Conservation (phyloP, 2,113 vertebrate species). For the Peucedramus taeniatus region DNA sequence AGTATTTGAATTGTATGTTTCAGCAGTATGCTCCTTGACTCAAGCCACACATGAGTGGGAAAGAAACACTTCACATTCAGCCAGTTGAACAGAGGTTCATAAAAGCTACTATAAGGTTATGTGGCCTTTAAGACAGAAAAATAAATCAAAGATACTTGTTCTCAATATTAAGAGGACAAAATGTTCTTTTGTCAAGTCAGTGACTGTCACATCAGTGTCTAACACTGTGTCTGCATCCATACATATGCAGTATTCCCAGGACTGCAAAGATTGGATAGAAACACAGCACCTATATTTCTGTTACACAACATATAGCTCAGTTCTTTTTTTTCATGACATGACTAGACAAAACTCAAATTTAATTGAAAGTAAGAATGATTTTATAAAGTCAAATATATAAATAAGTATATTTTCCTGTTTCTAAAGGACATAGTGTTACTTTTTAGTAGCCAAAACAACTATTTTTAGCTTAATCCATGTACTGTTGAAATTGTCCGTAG, state of each 20-base stretch:
- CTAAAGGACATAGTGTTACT: background rate
- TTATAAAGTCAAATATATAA: background rate
- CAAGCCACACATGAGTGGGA: background rate
- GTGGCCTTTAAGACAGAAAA: background rate
- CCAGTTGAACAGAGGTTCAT: background rate
- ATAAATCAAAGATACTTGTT: background rate
- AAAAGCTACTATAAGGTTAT: background rate
- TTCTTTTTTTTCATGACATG: background rate
- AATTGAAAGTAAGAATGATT: background rate
- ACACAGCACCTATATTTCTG: background rate
- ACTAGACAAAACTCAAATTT: background rate
- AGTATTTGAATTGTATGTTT: background rate
- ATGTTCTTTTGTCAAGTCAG: no score
- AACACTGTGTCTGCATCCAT: background rate
- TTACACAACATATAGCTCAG: background rate
- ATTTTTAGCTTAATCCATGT: constrained; percentile 16
- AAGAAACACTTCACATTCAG: background rate
- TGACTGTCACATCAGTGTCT: fast-evolving
- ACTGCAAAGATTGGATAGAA: background rate
- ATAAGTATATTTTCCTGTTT: background rate
- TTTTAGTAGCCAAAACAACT: background rate
- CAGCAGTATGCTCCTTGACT: background rate
- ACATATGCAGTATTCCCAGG: background rate
- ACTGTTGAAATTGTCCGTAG: background rate
- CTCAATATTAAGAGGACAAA: background rate